Percentiles rank a stretch among this genome's conserved stretches.
These are phyloP conservation scores for Ictalurus furcatus DNA, from an alignment of 2,113 vertebrate species.

Conservation along the genomic window DNA sequence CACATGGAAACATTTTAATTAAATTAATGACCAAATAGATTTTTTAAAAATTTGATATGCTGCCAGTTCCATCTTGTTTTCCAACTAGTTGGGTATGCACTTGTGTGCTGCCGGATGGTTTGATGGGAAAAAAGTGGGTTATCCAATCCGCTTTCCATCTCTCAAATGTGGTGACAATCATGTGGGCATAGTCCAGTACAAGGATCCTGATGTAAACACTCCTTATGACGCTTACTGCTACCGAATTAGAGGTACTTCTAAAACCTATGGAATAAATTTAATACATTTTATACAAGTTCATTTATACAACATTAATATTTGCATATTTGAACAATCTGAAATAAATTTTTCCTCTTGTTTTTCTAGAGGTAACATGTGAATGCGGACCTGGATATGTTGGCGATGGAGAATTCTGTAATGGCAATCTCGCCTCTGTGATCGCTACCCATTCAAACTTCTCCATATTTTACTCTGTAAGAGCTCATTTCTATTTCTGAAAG, in stretches of 20 bases:
- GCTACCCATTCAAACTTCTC: slow-evolving; percentile 81
- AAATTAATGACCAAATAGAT: neutral
- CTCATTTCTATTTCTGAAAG: neutral
- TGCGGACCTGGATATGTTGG: slow-evolving; percentile 82
- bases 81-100: slow-evolving; percentile 86
- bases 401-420: slow-evolving; percentile 84
- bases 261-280: neutral
- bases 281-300: neutral
- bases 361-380: slow-evolving; percentile 81
- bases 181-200: slow-evolving; percentile 84
- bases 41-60: neutral
- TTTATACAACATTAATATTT: neutral
- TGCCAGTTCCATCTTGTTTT: neutral
- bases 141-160: slow-evolving; percentile 83
- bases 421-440: slow-evolving; percentile 81
- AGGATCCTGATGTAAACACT: slow-evolving; percentile 67
- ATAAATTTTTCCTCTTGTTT: slow-evolving; percentile 21
- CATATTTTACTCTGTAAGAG: slow-evolving; percentile 84
- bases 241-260: slow-evolving; percentile 72
- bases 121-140: slow-evolving; percentile 79
- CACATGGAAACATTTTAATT: neutral
- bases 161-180: slow-evolving; percentile 78
- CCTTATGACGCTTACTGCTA: slow-evolving; percentile 92
- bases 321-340: slow-evolving; percentile 1
- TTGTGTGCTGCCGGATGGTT: slow-evolving; percentile 90